Evolutionary conservation across 2,888 invertebrate species (phyloP).

Genomic region (Smittia sp.): DNA sequence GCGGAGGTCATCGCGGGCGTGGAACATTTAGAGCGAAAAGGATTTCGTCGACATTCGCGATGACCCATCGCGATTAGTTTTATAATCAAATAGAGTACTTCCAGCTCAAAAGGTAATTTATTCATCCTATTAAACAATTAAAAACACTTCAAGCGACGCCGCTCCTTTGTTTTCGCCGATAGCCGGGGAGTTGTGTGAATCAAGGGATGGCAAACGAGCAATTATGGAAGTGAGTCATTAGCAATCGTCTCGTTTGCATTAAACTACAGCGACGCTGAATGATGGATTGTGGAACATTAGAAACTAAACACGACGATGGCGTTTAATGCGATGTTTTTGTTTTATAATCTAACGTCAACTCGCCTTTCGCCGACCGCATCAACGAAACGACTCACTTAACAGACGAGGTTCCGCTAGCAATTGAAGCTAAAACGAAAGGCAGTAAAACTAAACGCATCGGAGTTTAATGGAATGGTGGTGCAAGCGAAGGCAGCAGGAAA

Average conservation of each 20-base stretch:
- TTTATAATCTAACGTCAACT: conserved; percentile 24
- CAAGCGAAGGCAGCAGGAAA: conserved; percentile 4
- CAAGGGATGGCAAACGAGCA: conserved; percentile 28
- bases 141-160: conserved; percentile 23
- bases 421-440: neutral
- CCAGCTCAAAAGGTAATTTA: neutral
- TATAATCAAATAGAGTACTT: conserved; percentile 17
- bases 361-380: neutral
- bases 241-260: neutral
- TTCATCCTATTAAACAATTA: conserved; percentile 19
- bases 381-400: neutral
- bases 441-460: neutral
- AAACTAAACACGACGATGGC: neutral
- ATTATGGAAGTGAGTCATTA: conserved; percentile 19
- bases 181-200: neutral
- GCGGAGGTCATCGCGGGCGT: neutral
- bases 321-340: neutral
- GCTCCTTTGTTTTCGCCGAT: neutral
- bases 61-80: no score
- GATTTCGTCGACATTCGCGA: neutral
- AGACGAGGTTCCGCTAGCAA: neutral
- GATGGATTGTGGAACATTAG: neutral
- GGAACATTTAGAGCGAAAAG: neutral
- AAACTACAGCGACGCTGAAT: neutral
- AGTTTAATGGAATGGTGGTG: neutral